Evolutionary conservation across 2,888 invertebrate species (phyloP).

Genomic region (Trissolcus japonicus): DNA sequence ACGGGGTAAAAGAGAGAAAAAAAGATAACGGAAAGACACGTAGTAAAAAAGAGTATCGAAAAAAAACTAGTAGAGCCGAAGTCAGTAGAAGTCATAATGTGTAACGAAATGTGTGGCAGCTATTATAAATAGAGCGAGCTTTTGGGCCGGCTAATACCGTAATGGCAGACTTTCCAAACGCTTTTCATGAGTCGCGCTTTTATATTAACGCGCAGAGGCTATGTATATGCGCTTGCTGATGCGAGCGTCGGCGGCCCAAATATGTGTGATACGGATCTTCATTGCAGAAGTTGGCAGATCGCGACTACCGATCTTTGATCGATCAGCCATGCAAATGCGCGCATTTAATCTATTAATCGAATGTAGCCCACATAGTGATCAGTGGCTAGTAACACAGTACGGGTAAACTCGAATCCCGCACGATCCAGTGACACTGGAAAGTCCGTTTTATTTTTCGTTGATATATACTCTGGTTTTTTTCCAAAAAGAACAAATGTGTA

Average conservation of each 20-base stretch:
- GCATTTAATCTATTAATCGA: constrained; percentile 57
- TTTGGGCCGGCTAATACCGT: constrained; percentile 60
- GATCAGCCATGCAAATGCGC: constrained; percentile 60
- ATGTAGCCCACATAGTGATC: constrained; percentile 50
- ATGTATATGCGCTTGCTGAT: constrained; percentile 26
- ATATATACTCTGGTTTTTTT: constrained; percentile 13
- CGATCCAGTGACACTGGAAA: constrained; percentile 33
- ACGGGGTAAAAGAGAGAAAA: constrained; percentile 3
- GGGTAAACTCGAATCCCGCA: constrained; percentile 28
- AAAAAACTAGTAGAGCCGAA: constrained; percentile 14
- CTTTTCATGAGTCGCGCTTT: constrained; percentile 48
- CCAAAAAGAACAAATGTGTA: constrained; percentile 11
- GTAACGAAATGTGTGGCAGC: constrained; percentile 27
- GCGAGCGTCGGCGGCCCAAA: constrained; percentile 24
- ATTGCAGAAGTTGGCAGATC: constrained; percentile 44
- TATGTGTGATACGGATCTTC: constrained; percentile 43
- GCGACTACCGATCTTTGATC: constrained; percentile 64
- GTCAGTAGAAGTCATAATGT: constrained; percentile 18
- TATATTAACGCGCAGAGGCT: constrained; percentile 38
- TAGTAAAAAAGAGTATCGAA: constrained; percentile 1
- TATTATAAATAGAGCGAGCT: constrained; percentile 30
- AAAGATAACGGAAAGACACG: not conserved
- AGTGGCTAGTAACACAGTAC: constrained; percentile 29
- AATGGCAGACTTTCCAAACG: constrained; percentile 57
- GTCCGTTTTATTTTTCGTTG: constrained; percentile 35